Percentiles rank a stretch among this genome's conserved stretches.
phyloP scores from a whole-genome alignment of 2,797 vertebrate species.

The Tinamus major region DNA sequence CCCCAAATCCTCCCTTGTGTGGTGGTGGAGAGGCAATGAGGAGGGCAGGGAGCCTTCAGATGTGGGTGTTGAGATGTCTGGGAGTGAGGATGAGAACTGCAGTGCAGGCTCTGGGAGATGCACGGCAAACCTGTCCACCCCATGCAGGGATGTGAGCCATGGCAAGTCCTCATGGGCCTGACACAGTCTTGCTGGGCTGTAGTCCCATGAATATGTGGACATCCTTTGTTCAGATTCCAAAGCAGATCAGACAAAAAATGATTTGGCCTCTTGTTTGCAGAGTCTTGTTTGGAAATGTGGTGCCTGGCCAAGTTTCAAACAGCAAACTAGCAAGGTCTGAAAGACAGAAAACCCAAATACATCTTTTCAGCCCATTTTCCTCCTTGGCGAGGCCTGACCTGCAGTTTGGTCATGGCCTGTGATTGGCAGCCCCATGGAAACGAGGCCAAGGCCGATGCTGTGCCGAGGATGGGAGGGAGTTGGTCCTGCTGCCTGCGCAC shows the following conservation, averaged over 20 bases:
- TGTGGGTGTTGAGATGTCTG: neutral
- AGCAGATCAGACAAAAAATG: neutral
- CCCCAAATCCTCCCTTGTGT: neutral
- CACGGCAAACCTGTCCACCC: neutral
- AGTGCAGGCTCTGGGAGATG: neutral
- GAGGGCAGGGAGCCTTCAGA: neutral
- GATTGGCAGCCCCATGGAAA: neutral
- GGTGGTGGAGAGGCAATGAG: neutral
- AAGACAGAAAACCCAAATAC: neutral
- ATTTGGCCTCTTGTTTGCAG: neutral
- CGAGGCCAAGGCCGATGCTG: rapidly evolving
- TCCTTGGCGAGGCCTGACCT: neutral
- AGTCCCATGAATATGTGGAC: neutral
- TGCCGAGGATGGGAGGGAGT: rapidly evolving
- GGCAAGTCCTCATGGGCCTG: neutral
- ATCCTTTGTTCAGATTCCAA: neutral
- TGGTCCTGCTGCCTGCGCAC: too few species aligned
- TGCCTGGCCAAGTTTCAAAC: rapidly evolving
- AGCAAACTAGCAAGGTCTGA: neutral
- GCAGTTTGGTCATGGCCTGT: rapidly evolving
- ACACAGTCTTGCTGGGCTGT: neutral
- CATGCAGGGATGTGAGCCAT: neutral
- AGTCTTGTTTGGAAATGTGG: rapidly evolving
- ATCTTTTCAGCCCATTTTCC: rapidly evolving
- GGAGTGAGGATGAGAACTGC: neutral